phyloP scores from a whole-genome alignment of 2,888 invertebrate genomes.

The Cerceris ruficornis region DNA sequence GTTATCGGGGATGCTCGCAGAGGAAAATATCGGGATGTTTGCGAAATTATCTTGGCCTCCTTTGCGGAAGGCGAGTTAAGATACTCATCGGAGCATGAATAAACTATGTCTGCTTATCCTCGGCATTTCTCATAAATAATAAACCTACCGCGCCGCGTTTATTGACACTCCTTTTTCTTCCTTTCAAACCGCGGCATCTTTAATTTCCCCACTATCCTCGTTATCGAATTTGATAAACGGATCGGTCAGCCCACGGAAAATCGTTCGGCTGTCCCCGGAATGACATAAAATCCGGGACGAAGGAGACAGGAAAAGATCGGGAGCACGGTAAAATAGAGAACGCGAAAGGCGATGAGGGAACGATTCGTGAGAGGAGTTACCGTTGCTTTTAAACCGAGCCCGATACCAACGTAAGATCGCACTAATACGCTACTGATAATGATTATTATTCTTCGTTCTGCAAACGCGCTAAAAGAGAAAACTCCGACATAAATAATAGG shows the following conservation, averaged over 20 bases:
- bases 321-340: no score
- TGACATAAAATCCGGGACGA: no score
- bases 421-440: slow-evolving; percentile 68
- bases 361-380: slow-evolving; percentile 29
- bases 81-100: slow-evolving; percentile 40
- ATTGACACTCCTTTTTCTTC: no score
- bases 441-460: slow-evolving; percentile 61
- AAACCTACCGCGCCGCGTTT: no score
- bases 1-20: slow-evolving; percentile 10
- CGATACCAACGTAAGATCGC: slow-evolving; percentile 71
- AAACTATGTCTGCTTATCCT: slow-evolving; percentile 13
- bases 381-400: slow-evolving; percentile 73
- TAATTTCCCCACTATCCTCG: no score
- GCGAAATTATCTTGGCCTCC: slow-evolving; percentile 33
- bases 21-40: slow-evolving; percentile 5
- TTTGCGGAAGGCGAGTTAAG: slow-evolving; percentile 31
- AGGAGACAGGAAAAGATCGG: no score
- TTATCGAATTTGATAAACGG: no score
- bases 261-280: no score
- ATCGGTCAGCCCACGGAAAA: no score
- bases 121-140: no score
- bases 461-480: slow-evolving; percentile 31
- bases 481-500: slow-evolving; percentile 38
- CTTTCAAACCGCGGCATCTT: no score
- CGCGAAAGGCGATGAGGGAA: no score